phyloP scores from a whole-genome alignment of 2,888 invertebrate species.

The Pecten maximus region DNA sequence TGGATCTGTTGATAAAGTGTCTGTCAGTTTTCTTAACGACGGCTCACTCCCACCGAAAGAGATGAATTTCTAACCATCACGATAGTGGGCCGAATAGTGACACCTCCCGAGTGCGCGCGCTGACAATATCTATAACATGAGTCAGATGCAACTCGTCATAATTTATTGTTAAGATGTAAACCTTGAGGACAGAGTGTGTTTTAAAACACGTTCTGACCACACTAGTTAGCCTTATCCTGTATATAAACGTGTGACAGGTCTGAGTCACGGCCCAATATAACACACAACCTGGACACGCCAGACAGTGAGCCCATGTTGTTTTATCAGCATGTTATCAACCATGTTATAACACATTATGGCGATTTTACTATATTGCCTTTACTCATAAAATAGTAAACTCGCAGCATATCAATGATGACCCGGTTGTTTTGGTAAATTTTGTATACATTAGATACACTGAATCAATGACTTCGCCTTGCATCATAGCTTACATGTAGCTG shows the following conservation, averaged over 20 bases:
- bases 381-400: too few relatives aligned
- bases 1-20: conserved; percentile 17
- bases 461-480: too few relatives aligned
- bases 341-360: too few relatives aligned
- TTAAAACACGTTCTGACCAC: conserved; percentile 27
- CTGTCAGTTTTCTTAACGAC: conserved; percentile 4
- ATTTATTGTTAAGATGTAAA: conserved; percentile 32
- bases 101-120: background rate
- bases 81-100: conserved; percentile 33
- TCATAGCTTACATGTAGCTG: too few relatives aligned
- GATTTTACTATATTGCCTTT: too few relatives aligned
- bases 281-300: background rate
- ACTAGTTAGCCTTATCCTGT: background rate
- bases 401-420: too few relatives aligned
- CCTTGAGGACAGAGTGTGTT: conserved; percentile 18
- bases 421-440: too few relatives aligned
- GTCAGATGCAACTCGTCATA: background rate
- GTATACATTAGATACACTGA: too few relatives aligned
- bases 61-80: conserved; percentile 6
- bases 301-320: too few relatives aligned
- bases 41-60: background rate
- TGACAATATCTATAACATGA: conserved; percentile 24
- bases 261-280: background rate
- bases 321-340: too few relatives aligned
- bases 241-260: background rate